These are phyloP conservation scores for Eupithecia exiguata DNA, from an alignment of 2,888 invertebrate genomes.

Conservation along the genomic window DNA sequence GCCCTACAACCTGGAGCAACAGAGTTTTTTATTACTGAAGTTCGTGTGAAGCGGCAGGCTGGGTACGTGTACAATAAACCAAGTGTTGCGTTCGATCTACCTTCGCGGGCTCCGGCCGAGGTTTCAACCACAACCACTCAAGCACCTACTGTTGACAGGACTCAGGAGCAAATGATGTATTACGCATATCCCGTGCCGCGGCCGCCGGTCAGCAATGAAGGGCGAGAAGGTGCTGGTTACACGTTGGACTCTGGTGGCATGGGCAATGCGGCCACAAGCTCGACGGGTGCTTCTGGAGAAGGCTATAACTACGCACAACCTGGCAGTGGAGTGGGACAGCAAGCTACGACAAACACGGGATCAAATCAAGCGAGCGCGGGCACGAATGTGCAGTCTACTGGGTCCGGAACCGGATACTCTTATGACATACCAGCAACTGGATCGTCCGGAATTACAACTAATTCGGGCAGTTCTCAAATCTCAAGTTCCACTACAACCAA, in stretches of 20 bases:
- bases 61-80: conserved; percentile 78
- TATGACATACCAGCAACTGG: conserved; percentile 41
- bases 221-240: conserved; percentile 59
- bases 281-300: conserved; percentile 31
- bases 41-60: conserved; percentile 68
- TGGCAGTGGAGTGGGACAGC: conserved; percentile 30
- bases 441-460: conserved; percentile 14
- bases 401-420: conserved; percentile 48
- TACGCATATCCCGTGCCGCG: conserved; percentile 71
- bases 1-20: conserved; percentile 30
- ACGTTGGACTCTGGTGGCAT: conserved; percentile 45
- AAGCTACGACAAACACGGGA: conserved; percentile 26
- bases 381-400: conserved; percentile 17
- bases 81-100: conserved; percentile 72
- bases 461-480: conserved; percentile 23
- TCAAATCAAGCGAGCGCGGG: conserved; percentile 32
- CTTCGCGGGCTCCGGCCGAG: conserved; percentile 54
- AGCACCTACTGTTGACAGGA: conserved; percentile 71
- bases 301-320: conserved; percentile 58
- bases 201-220: conserved; percentile 47
- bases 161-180: conserved; percentile 73
- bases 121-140: conserved; percentile 60
- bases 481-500: conserved; percentile 18
- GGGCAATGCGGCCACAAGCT: conserved; percentile 28
- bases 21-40: conserved; percentile 39